These are phyloP conservation scores for Rhabdomys dilectus DNA, from an alignment of 2,113 vertebrate genomes.

Conservation along the genomic window DNA sequence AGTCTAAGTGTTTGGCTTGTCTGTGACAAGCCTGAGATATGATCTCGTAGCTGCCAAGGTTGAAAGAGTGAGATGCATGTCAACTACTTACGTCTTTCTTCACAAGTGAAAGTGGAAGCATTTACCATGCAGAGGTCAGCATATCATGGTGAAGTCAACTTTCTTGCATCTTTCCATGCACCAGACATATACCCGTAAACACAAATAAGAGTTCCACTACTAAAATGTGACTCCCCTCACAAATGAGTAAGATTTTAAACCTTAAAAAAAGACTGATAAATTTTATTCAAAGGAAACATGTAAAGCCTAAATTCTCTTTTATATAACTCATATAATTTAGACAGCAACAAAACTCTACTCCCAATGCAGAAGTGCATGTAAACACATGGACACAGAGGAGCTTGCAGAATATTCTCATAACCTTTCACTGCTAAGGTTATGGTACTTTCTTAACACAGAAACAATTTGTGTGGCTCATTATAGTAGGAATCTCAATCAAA, in stretches of 20 bases:
- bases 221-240: slow-evolving; percentile 24
- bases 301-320: background rate
- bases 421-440: slow-evolving; percentile 5
- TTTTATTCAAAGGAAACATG: background rate
- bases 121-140: background rate
- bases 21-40: background rate
- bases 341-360: background rate
- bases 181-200: background rate
- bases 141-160: background rate
- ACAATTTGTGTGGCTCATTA: slow-evolving; percentile 66
- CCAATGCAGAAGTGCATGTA: too few relatives aligned
- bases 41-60: background rate
- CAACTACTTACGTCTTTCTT: background rate
- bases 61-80: background rate
- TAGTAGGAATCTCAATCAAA: slow-evolving; percentile 63
- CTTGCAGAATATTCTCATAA: background rate
- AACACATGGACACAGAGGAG: background rate
- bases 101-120: background rate
- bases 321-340: background rate
- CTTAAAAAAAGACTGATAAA: background rate
- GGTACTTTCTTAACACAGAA: slow-evolving; percentile 11
- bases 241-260: background rate
- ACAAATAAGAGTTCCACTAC: background rate
- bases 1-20: background rate
- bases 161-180: background rate